These are phyloP conservation scores for Motacilla alba DNA, from an alignment of 2,113 vertebrate species.

Conservation along the genomic window DNA sequence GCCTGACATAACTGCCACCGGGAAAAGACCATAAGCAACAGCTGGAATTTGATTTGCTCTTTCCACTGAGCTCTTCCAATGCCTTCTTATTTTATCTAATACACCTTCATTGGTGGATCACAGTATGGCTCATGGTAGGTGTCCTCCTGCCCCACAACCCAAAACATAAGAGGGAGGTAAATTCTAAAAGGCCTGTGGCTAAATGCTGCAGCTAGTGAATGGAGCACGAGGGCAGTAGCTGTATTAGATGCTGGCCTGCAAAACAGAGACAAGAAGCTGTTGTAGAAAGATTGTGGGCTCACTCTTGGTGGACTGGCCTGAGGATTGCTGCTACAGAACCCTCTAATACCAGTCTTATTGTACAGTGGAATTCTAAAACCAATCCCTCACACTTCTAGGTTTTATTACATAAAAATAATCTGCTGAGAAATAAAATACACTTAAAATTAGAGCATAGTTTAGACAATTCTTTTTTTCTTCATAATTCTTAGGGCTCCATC, in stretches of 20 bases:
- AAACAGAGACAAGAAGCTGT: neutral
- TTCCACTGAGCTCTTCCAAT: neutral
- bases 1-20: accelerated
- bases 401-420: neutral
- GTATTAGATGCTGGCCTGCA: neutral
- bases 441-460: neutral
- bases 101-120: neutral
- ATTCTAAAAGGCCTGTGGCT: neutral
- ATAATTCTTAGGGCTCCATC: neutral
- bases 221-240: accelerated
- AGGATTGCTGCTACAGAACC: neutral
- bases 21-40: neutral
- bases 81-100: neutral
- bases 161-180: neutral
- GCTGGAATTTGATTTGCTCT: neutral
- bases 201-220: neutral
- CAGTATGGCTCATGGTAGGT: neutral
- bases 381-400: neutral
- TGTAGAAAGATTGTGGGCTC: neutral
- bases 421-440: neutral
- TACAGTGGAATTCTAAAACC: neutral
- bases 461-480: neutral
- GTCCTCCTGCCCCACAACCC: accelerated
- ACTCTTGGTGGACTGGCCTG: neutral
- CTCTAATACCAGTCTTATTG: neutral